phyloP scores from a whole-genome alignment of 2,113 vertebrate species.

The Oryzias javanicus region DNA sequence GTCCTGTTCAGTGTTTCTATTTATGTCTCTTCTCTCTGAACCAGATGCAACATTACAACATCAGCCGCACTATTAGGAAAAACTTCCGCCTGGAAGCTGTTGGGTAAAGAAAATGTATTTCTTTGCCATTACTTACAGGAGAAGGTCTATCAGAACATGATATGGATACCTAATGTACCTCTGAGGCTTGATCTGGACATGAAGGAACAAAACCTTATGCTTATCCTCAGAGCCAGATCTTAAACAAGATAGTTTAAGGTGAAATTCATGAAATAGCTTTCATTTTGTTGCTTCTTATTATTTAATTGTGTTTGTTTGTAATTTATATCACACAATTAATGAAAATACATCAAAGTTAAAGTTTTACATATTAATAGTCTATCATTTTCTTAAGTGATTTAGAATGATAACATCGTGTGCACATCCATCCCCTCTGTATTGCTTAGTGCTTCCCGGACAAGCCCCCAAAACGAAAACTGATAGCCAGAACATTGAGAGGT shows the following conservation, averaged over 20 bases:
- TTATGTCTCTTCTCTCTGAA: constrained; percentile 17
- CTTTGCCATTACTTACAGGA: background rate
- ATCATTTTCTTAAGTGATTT: too few species aligned
- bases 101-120: constrained; percentile 3
- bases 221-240: constrained; percentile 22
- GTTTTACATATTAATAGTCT: too few species aligned
- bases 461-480: too few species aligned
- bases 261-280: background rate
- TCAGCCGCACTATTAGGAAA: constrained; percentile 2
- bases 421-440: too few species aligned
- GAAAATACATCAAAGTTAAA: too few species aligned
- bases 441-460: too few species aligned
- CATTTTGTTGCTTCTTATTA: background rate
- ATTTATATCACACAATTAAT: too few species aligned
- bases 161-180: background rate
- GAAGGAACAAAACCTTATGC: constrained; percentile 17
- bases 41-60: constrained; percentile 20
- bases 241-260: constrained; percentile 3
- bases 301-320: background rate
- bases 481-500: too few species aligned
- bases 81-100: constrained; percentile 1
- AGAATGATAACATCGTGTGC: too few species aligned
- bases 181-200: constrained; percentile 15
- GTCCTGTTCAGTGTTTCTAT: constrained; percentile 21
- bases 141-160: too few species aligned